These are phyloP conservation scores for Rotaria macrura DNA, from an alignment of 2,888 invertebrate species.

Conservation along the genomic window DNA sequence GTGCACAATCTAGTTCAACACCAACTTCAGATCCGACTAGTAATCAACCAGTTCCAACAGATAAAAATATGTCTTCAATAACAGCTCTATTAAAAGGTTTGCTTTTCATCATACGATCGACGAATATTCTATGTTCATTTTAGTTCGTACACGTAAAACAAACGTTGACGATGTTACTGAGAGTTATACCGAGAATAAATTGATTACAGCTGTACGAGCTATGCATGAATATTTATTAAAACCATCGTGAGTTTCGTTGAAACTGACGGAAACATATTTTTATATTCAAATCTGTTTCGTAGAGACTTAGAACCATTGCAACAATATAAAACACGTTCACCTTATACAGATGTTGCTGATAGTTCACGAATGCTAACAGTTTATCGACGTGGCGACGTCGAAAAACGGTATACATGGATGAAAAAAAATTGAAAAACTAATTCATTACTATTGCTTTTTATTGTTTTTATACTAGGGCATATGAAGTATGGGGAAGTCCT, in stretches of 20 bases:
- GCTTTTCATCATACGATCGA: neutral
- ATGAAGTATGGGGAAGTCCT: conserved; percentile 72
- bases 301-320: conserved; percentile 70
- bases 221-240: conserved; percentile 82
- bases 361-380: neutral
- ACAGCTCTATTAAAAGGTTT: neutral
- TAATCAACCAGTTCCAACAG: neutral
- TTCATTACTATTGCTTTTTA: too few species aligned
- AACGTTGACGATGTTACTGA: neutral
- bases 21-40: neutral
- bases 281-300: conserved; percentile 28
- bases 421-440: too few species aligned
- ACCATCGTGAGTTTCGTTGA: conserved; percentile 53
- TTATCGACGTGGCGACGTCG: neutral
- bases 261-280: too few species aligned
- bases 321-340: conserved; percentile 78
- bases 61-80: neutral
- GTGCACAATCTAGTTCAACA: neutral
- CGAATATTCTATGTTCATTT: neutral
- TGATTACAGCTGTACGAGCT: conserved; percentile 79
- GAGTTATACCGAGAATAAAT: conserved; percentile 58
- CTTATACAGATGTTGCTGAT: conserved; percentile 62
- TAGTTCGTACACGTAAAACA: neutral
- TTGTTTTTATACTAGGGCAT: conserved; percentile 56
- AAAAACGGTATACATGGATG: neutral